phyloP scores from a whole-genome alignment of 2,113 vertebrate genomes.

The Illadopsis cleaveri region DNA sequence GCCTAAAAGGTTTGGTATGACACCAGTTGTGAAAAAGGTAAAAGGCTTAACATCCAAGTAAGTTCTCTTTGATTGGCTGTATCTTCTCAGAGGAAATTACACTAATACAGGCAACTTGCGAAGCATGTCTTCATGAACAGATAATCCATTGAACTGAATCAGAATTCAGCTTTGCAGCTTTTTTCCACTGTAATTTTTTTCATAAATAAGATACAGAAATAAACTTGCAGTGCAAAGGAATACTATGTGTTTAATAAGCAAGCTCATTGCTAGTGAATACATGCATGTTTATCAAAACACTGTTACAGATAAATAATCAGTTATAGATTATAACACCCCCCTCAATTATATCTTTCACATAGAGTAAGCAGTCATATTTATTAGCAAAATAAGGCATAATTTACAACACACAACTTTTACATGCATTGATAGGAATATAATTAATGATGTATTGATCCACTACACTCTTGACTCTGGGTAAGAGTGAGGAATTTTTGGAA shows the following conservation, averaged over 20 bases:
- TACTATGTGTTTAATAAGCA: constrained; percentile 51
- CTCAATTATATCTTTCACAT: constrained; percentile 16
- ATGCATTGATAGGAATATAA: constrained; percentile 4
- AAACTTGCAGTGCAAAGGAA: constrained; percentile 47
- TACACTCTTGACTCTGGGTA: background rate
- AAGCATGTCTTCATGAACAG: constrained; percentile 40
- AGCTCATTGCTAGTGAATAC: constrained; percentile 51
- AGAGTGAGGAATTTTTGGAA: background rate
- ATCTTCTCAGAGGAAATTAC: background rate
- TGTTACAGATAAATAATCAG: constrained; percentile 45
- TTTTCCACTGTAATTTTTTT: constrained; percentile 58
- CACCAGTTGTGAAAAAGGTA: background rate
- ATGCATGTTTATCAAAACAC: constrained; percentile 69
- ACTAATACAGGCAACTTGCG: background rate
- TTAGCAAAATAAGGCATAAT: constrained; percentile 39
- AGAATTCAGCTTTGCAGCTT: constrained; percentile 16
- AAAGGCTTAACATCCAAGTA: background rate
- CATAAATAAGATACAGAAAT: constrained; percentile 45
- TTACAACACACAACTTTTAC: constrained; percentile 49
- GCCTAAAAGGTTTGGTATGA: background rate
- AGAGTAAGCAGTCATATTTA: constrained; percentile 1
- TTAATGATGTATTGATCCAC: background rate
- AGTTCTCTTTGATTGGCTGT: background rate
- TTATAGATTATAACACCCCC: constrained; percentile 9
- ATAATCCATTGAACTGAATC: constrained; percentile 13